Evolutionary conservation across 2,113 vertebrate genomes (phyloP).

Genomic region (Pseudorasbora parva): DNA sequence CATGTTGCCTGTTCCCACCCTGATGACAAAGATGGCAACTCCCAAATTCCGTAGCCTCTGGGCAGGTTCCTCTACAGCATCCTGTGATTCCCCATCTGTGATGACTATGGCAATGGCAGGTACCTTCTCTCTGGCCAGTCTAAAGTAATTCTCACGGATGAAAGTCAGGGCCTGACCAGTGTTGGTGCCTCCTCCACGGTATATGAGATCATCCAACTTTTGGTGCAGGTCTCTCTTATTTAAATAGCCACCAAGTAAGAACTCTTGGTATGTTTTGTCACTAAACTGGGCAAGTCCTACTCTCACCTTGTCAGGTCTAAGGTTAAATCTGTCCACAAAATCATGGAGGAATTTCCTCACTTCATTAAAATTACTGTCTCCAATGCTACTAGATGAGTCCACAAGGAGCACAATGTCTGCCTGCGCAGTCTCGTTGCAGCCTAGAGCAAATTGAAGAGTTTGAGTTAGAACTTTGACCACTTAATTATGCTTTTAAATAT

Average conservation of each 20-base stretch:
- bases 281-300: conserved; percentile 82
- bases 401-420: conserved; percentile 84
- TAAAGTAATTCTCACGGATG: conserved; percentile 73
- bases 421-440: conserved; percentile 71
- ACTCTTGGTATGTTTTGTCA: conserved; percentile 66
- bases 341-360: conserved; percentile 72
- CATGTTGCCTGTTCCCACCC: conserved; percentile 68
- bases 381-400: conserved; percentile 80
- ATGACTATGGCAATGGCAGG: conserved; percentile 81
- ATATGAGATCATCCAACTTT: conserved; percentile 66
- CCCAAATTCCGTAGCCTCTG: conserved; percentile 70
- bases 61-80: conserved; percentile 69
- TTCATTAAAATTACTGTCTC: conserved; percentile 72
- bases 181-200: conserved; percentile 70
- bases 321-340: conserved; percentile 72
- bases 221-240: conserved; percentile 71
- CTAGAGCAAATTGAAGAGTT: conserved; percentile 61
- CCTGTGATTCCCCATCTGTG: conserved; percentile 77
- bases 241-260: conserved; percentile 74
- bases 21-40: conserved; percentile 76
- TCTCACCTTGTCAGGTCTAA: conserved; percentile 72
- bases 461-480: neutral
- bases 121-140: conserved; percentile 60
- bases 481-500: neutral
- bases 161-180: conserved; percentile 78